These are phyloP conservation scores for Drosophila repletoides DNA, from an alignment of 1,140 invertebrate genomes.

Conservation along the genomic window DNA sequence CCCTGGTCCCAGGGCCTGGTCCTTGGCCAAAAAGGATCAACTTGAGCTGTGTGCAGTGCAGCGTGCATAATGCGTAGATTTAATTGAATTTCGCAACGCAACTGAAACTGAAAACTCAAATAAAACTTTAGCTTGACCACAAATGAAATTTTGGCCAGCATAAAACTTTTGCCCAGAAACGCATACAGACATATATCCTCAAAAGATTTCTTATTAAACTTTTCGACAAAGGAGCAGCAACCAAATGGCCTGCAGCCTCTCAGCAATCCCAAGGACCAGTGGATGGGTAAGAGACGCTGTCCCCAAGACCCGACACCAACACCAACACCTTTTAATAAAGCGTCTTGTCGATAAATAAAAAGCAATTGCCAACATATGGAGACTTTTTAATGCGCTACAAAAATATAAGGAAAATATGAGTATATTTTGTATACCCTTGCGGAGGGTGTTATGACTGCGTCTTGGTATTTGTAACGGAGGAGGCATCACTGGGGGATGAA, in stretches of 20 bases:
- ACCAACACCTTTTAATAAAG: conserved; percentile 70
- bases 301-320: too few relatives aligned
- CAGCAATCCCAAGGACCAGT: too few relatives aligned
- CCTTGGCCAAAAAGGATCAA: not conserved
- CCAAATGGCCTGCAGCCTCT: conserved; percentile 22
- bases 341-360: conserved; percentile 65
- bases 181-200: conserved; percentile 32
- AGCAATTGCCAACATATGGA: conserved; percentile 75
- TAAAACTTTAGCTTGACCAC: conserved; percentile 52
- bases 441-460: too few relatives aligned
- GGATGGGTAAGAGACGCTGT: too few relatives aligned
- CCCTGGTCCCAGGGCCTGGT: not conserved
- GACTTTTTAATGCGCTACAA: conserved; percentile 7
- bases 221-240: conserved; percentile 24
- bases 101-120: conserved; percentile 44
- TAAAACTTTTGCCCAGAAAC: conserved; percentile 10
- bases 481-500: too few relatives aligned
- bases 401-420: too few relatives aligned
- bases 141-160: conserved; percentile 37
- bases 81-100: conserved; percentile 42
- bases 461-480: too few relatives aligned
- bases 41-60: conserved; percentile 22
- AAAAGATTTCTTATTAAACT: conserved; percentile 46
- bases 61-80: conserved; percentile 45
- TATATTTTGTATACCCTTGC: too few relatives aligned